Evolutionary conservation across 2,797 vertebrate genomes (phyloP).

Genomic region (Trachops cirrhosus): DNA sequence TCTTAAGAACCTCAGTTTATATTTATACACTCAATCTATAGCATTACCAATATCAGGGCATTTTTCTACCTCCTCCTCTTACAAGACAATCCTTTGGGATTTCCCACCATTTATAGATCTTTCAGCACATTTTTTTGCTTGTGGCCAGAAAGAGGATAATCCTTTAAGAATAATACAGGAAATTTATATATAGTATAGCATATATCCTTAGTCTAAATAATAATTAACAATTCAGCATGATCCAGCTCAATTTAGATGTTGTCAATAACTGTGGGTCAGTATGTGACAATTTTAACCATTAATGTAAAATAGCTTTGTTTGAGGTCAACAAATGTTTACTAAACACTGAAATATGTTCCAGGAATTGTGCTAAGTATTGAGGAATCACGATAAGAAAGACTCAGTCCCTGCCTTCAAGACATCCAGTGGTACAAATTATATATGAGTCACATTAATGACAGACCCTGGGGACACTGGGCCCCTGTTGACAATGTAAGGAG

Average conservation of each 20-base stretch:
- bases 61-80: background rate
- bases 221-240: background rate
- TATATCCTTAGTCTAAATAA: background rate
- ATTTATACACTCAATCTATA: background rate
- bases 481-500: fast-evolving
- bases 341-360: background rate
- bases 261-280: background rate
- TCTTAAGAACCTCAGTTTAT: background rate
- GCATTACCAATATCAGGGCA: background rate
- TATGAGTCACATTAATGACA: background rate
- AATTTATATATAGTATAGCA: background rate
- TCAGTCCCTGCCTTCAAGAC: background rate
- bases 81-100: background rate
- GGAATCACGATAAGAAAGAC: background rate
- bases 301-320: background rate
- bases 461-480: background rate
- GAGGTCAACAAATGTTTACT: background rate
- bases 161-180: background rate
- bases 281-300: background rate
- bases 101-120: background rate
- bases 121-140: background rate
- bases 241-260: background rate
- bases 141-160: background rate
- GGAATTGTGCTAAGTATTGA: background rate
- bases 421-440: background rate